Evolutionary conservation across 2,888 invertebrate genomes (phyloP).

Genomic region (Meloe dianella): DNA sequence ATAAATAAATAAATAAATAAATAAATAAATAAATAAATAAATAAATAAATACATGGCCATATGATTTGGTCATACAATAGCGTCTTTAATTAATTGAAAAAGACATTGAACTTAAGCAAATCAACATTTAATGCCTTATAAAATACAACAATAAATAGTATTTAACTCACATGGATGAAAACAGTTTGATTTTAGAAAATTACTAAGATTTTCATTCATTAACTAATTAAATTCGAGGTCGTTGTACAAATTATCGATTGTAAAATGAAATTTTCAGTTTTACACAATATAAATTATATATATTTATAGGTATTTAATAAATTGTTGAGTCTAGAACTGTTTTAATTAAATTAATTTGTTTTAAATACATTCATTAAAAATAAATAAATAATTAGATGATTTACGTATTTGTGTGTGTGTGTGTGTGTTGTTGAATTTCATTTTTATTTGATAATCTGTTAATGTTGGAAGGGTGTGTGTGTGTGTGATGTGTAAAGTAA

Average conservation of each 20-base stretch:
- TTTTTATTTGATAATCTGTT: not conserved
- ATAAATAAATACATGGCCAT: not conserved
- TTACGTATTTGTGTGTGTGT: too few relatives aligned
- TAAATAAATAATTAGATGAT: not conserved
- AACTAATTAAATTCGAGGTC: not conserved
- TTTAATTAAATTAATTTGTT: not conserved
- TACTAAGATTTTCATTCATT: not conserved
- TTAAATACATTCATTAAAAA: not conserved
- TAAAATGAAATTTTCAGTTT: not conserved
- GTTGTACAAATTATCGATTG: not conserved
- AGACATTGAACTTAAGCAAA: conserved; percentile 22
- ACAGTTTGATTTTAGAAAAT: too few relatives aligned
- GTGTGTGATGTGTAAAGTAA: not conserved
- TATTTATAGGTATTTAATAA: not conserved
- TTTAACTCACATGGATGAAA: conserved; percentile 20
- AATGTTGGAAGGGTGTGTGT: not conserved
- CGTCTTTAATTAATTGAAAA: conserved; percentile 19
- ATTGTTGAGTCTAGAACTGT: conserved; percentile 1
- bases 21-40: not conserved
- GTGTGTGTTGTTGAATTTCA: not conserved
- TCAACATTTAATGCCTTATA: conserved; percentile 29
- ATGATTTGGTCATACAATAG: conserved; percentile 16
- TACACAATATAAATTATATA: not conserved
- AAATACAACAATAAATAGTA: conserved; percentile 28
- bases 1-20: too few relatives aligned